Conservation (phyloP, 2,888 invertebrate genomes). For the Spodoptera picta region DNA sequence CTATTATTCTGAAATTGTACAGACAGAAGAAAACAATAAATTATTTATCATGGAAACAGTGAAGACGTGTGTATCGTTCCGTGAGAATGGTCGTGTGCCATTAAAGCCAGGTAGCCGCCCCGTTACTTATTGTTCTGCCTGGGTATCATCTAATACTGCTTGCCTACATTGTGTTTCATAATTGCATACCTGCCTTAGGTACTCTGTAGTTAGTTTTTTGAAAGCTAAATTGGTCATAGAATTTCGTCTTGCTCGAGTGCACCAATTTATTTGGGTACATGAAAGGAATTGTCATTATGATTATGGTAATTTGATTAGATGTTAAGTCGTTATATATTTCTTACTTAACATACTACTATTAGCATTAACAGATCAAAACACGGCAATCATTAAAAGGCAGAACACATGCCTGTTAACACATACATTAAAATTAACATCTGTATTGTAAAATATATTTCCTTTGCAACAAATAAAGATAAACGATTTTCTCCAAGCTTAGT, state of each 20-base stretch:
- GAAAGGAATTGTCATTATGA: too few species aligned
- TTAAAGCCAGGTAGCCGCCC: conserved; percentile 66
- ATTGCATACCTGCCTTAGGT: conserved; percentile 36
- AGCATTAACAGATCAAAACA: too few species aligned
- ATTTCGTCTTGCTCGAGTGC: too few species aligned
- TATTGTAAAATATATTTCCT: neutral
- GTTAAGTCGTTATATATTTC: too few species aligned
- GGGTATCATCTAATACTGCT: conserved; percentile 54
- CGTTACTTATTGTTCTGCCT: conserved; percentile 69
- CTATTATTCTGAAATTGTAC: conserved; percentile 42
- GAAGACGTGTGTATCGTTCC: conserved; percentile 78
- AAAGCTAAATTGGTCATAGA: conserved; percentile 13
- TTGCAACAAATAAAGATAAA: conserved; percentile 2
- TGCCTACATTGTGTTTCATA: conserved; percentile 49
- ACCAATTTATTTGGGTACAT: too few species aligned
- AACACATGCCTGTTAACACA: too few species aligned
- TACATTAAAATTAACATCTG: too few species aligned
- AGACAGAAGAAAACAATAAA: conserved; percentile 56
- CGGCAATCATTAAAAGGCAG: too few species aligned
- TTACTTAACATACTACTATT: too few species aligned
- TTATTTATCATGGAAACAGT: conserved; percentile 67
- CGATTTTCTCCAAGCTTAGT: conserved; percentile 15
- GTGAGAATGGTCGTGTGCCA: conserved; percentile 76
- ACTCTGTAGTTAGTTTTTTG: conserved; percentile 17
- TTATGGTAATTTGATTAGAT: too few species aligned